phyloP scores from a whole-genome alignment of 2,888 invertebrate genomes.

The Masnerella sp. region DNA sequence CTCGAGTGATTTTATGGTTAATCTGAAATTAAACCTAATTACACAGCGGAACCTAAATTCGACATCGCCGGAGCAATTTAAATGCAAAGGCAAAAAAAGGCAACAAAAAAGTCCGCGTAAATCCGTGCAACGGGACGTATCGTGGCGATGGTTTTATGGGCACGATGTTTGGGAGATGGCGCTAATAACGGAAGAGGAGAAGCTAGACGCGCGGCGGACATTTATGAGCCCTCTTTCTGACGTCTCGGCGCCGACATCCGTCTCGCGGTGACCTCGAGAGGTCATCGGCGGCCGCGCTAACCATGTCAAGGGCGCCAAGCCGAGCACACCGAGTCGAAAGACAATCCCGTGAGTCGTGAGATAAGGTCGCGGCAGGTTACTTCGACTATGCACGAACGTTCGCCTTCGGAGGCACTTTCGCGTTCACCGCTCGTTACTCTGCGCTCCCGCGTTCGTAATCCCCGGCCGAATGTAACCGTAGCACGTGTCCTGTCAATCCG shows the following conservation, averaged over 20 bases:
- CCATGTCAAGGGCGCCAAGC: constrained; percentile 65
- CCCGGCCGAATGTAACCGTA: constrained; percentile 34
- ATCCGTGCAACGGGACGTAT: no score
- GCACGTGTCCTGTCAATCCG: constrained; percentile 32
- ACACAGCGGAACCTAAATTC: no score
- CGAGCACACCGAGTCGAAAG: constrained; percentile 31
- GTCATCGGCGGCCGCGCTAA: constrained; percentile 52
- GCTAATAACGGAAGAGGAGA: background rate
- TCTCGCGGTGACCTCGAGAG: constrained; percentile 49
- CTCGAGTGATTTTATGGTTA: no score
- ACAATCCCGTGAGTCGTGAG: constrained; percentile 19
- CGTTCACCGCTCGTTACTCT: constrained; percentile 22
- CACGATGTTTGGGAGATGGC: no score
- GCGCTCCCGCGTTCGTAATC: constrained; percentile 43
- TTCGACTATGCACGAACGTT: constrained; percentile 44
- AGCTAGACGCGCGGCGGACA: constrained; percentile 7
- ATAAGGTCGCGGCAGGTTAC: constrained; percentile 38
- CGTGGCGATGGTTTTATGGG: no score
- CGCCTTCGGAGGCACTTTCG: constrained; percentile 49
- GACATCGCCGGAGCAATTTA: no score
- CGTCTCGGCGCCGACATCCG: constrained; percentile 21
- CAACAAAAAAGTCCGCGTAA: no score
- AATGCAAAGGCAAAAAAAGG: no score
- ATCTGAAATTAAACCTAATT: no score
- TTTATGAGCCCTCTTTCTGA: constrained; percentile 19